These are phyloP conservation scores for Alligator sinensis DNA, from an alignment of 2,113 vertebrate species.

Conservation along the genomic window DNA sequence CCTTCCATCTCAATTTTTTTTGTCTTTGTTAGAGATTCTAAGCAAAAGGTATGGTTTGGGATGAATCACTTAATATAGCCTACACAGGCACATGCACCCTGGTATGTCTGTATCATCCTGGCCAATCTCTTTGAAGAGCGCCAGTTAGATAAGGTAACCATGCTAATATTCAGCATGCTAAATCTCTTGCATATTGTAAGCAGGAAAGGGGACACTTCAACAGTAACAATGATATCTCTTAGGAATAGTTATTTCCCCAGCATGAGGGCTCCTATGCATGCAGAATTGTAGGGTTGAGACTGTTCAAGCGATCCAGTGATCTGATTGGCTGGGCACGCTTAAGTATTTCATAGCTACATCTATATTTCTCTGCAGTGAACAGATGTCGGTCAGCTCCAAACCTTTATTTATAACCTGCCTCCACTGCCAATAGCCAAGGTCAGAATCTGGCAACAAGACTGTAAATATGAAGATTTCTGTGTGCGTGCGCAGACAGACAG, in stretches of 20 bases:
- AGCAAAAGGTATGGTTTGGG: not conserved
- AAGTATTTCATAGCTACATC: not conserved
- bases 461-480: not conserved
- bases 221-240: not conserved
- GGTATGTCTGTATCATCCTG: not conserved
- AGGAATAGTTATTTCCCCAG: not conserved
- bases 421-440: not conserved
- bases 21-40: not conserved
- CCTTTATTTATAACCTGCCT: not conserved
- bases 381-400: not conserved
- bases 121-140: not conserved
- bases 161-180: not conserved
- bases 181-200: not conserved
- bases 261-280: not conserved
- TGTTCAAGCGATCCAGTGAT: not conserved
- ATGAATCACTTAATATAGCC: not conserved
- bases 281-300: not conserved
- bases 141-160: not conserved
- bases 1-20: not conserved
- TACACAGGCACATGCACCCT: not conserved
- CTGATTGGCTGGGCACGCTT: not conserved
- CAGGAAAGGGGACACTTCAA: not conserved
- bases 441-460: not conserved
- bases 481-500: not conserved
- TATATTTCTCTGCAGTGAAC: not conserved